phyloP scores from a whole-genome alignment of 2,888 invertebrate species.

The Drosophila affinis region DNA sequence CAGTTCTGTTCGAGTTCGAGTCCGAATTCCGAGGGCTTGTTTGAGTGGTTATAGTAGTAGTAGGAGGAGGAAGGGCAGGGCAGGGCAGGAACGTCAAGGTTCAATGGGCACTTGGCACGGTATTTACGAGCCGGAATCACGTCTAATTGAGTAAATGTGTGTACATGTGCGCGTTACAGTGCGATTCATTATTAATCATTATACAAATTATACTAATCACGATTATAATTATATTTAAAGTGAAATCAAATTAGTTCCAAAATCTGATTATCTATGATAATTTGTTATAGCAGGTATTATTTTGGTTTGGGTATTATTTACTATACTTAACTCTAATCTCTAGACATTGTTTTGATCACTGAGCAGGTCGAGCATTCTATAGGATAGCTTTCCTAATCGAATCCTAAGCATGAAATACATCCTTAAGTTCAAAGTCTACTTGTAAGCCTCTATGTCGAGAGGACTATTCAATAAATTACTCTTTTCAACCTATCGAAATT shows the following conservation, averaged over 20 bases:
- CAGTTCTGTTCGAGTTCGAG: constrained; percentile 12
- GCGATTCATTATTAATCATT: background rate
- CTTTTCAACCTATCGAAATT: too few species aligned
- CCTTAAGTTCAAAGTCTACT: too few species aligned
- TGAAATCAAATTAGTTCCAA: background rate
- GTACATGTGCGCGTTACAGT: background rate
- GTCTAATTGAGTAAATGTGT: constrained; percentile 1
- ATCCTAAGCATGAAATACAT: too few species aligned
- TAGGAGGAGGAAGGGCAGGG: too few species aligned
- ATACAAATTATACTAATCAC: background rate
- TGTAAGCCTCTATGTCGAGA: too few species aligned
- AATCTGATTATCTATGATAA: background rate
- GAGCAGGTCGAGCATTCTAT: too few species aligned
- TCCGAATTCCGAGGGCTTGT: background rate
- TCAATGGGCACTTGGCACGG: constrained; percentile 47
- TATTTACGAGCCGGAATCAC: constrained; percentile 27
- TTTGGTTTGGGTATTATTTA: background rate
- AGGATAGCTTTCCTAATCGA: too few species aligned
- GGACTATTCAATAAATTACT: too few species aligned
- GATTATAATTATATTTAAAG: background rate
- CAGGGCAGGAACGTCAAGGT: constrained; percentile 38
- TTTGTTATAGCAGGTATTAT: background rate
- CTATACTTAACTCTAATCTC: too few species aligned
- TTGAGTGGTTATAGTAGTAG: background rate
- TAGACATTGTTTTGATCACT: too few species aligned